Percentiles rank a stretch among this genome's conserved stretches.
Conservation (phyloP, 2,888 invertebrate species). For the Megamerina dolium region DNA sequence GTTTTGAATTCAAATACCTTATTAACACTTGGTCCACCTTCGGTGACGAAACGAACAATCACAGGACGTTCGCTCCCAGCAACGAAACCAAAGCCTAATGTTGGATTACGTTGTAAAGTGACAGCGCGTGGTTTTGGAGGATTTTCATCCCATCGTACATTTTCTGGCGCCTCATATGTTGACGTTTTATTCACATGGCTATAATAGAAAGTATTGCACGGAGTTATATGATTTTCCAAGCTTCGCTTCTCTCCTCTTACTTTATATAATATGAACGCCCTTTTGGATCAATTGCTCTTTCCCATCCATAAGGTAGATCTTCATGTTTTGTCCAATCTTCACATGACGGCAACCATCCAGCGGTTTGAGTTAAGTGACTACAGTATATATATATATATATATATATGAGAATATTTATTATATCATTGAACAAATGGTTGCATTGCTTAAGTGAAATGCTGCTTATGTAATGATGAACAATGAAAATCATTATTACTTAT, state of each 20-base stretch:
- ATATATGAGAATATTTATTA: slow-evolving; percentile 24
- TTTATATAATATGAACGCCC: slow-evolving; percentile 75
- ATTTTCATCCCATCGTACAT: slow-evolving; percentile 59
- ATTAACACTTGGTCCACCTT: slow-evolving; percentile 86
- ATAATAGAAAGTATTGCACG: not conserved
- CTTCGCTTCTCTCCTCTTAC: too few species aligned
- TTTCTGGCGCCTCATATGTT: slow-evolving; percentile 77
- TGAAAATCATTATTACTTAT: too few species aligned
- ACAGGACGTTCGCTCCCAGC: slow-evolving; percentile 91
- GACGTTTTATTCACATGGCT: slow-evolving; percentile 84
- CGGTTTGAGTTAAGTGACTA: slow-evolving; percentile 77
- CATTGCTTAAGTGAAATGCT: too few species aligned
- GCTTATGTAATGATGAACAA: too few species aligned
- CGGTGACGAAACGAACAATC: slow-evolving; percentile 81
- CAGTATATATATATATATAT: too few species aligned
- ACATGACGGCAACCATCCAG: slow-evolving; percentile 83
- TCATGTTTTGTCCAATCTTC: slow-evolving; percentile 69
- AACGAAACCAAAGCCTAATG: slow-evolving; percentile 91
- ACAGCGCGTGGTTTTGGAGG: slow-evolving; percentile 76
- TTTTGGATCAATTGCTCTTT: slow-evolving; percentile 75
- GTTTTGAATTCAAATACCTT: slow-evolving; percentile 54
- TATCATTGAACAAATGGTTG: too few species aligned
- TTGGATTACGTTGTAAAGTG: slow-evolving; percentile 66
- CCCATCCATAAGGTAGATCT: slow-evolving; percentile 85
- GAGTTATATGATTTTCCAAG: not conserved